Evolutionary conservation across 2,888 invertebrate genomes (phyloP), one percentile per base, ranked within the genome.

Genomic region (Tupiocoris notatus): DNA sequence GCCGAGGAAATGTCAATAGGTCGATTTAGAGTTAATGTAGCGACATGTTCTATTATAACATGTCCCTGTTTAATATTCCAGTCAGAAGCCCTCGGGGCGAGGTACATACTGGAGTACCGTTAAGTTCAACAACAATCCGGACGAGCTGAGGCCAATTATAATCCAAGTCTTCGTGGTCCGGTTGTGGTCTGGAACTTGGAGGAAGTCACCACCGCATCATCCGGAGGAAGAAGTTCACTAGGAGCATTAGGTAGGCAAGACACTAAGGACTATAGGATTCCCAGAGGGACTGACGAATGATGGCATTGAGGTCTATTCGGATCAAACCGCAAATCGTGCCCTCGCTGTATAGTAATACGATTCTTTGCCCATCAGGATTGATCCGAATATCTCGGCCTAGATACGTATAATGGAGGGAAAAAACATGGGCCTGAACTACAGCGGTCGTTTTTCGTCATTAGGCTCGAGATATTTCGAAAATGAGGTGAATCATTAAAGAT

Each of bases 1-100:
- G 39, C 61, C 9, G 66, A 39, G 9, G 39, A 66, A 67, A 67
- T 67, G 67, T 67, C 67, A 67, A 67, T 67, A 56, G 67, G 67
- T 67, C 67, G 56, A 67, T 67, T 67, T 67, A 39, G 39, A 39
- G 39, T 39, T 39, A 39, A 39, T 39, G 39, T 39, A 39, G 39
- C 39, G 39, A 39, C 39, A 39, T 39, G 39, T 39, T 39, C 39
- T 39, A 39, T 39, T 39, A 39, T 39, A 39, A 39, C 39, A 39
- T 39, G 39, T 39, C 3, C 39, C 39, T 39, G 39, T 39, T 39
- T 39, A 39, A 39, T 39, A 39, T 39, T 39, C 39, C 39, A 12
- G 39, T 39, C 39, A 39, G 39, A 39, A 39, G 39, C 39, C 39
- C 39, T 12, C 39, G 6, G 39, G 39, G 39, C 39, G 12, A 39